These are phyloP conservation scores for Lepeophtheirus salmonis DNA, from an alignment of 1,140 invertebrate species.

Conservation along the genomic window DNA sequence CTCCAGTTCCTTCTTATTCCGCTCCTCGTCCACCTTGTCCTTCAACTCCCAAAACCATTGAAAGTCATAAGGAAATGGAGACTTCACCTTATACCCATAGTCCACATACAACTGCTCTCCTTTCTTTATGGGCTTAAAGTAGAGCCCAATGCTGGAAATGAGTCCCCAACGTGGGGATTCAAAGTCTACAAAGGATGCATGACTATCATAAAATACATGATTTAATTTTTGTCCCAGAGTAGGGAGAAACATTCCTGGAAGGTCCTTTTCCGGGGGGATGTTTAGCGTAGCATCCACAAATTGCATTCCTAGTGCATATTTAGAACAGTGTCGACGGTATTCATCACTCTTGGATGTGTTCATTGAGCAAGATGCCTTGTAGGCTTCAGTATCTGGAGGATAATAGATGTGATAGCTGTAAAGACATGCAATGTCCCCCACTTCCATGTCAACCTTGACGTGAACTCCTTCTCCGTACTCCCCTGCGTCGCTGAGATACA, in stretches of 20 bases:
- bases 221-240: conserved; percentile 9
- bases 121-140: neutral
- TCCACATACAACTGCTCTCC: neutral
- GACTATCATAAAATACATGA: neutral
- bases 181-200: neutral
- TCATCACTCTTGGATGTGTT: neutral
- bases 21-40: neutral
- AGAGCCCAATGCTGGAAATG: neutral
- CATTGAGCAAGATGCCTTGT: neutral
- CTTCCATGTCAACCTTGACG: neutral
- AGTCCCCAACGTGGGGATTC: conserved; percentile 5
- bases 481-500: neutral
- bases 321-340: neutral
- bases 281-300: neutral
- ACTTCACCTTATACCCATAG: neutral
- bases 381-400: neutral
- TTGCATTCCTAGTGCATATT: conserved; percentile 3
- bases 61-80: conserved; percentile 1
- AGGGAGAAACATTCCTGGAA: neutral
- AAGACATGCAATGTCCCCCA: conserved; percentile 1
- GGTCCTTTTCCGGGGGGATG: conserved; percentile 4
- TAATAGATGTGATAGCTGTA: conserved; percentile 1
- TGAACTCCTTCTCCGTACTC: neutral
- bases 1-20: neutral
- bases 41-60: conserved; percentile 6